Conservation (phyloP, 1,140 invertebrate species). For the Penaeus indicus region DNA sequence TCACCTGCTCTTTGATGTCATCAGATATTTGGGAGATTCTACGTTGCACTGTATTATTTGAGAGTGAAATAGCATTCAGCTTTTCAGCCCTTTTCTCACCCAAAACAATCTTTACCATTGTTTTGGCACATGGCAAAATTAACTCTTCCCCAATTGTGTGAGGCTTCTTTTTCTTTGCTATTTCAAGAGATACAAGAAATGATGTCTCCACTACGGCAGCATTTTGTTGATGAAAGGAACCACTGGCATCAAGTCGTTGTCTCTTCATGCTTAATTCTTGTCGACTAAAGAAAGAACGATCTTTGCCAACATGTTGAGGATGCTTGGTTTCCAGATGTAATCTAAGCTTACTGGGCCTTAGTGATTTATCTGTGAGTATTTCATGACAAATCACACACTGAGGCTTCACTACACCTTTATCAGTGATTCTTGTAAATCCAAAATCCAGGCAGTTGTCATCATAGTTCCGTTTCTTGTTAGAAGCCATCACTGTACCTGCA, state of each 20-base stretch:
- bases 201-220: constrained; percentile 53
- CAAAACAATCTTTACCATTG: constrained; percentile 49
- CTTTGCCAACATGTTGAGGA: constrained; percentile 44
- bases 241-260: constrained; percentile 21
- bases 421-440: constrained; percentile 33
- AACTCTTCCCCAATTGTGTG: constrained; percentile 45
- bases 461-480: constrained; percentile 53
- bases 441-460: constrained; percentile 38
- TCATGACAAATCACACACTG: constrained; percentile 28
- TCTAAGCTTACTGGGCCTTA: constrained; percentile 39
- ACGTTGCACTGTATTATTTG: constrained; percentile 41
- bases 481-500: constrained; percentile 59
- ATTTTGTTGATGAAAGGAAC: constrained; percentile 42
- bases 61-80: constrained; percentile 36
- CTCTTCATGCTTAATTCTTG: constrained; percentile 29
- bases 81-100: constrained; percentile 19
- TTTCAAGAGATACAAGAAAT: constrained; percentile 52
- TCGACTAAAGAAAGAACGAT: constrained; percentile 39
- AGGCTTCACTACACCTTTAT: constrained; percentile 38
- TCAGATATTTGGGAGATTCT: constrained; percentile 19
- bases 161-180: constrained; percentile 53
- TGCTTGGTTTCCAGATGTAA: constrained; percentile 43
- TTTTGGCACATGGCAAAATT: constrained; percentile 49
- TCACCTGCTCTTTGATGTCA: constrained; percentile 49
- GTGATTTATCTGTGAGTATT: constrained; percentile 28